Conservation (phyloP, 2,113 vertebrate species). For the Marmota flaviventris region DNA sequence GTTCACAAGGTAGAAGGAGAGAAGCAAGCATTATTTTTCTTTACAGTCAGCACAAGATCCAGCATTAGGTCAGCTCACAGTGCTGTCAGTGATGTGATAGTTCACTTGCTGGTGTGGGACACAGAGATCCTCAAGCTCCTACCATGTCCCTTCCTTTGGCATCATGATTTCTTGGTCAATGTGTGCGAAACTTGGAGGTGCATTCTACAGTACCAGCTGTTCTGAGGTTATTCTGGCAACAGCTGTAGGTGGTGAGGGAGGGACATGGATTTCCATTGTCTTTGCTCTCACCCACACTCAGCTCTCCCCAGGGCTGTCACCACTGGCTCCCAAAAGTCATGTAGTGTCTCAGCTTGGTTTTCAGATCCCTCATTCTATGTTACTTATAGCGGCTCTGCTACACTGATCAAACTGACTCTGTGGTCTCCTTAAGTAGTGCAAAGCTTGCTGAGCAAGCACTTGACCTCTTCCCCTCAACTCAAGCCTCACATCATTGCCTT, state of each 20-base stretch:
- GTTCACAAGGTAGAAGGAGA: background rate
- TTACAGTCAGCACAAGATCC: background rate
- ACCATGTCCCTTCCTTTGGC: background rate
- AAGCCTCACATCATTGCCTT: background rate
- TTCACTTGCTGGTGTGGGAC: background rate
- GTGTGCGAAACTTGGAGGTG: background rate
- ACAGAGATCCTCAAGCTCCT: background rate
- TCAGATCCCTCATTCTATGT: background rate
- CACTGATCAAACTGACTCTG: background rate
- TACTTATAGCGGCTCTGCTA: background rate
- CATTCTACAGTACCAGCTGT: background rate
- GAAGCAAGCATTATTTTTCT: background rate
- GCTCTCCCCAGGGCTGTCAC: background rate
- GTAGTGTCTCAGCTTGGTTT: background rate
- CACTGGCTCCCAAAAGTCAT: background rate
- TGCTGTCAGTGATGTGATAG: background rate
- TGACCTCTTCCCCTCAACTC: background rate
- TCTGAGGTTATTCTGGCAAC: background rate
- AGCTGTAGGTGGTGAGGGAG: background rate
- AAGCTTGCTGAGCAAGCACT: background rate
- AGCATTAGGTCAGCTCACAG: too few relatives aligned
- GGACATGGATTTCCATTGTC: rapidly evolving
- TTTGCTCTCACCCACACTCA: background rate
- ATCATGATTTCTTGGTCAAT: background rate
- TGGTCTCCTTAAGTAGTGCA: background rate